Evolutionary conservation across 2,888 invertebrate species (phyloP), one percentile per base, ranked within the genome.

Genomic region (Ochlodes sylvanus): DNA sequence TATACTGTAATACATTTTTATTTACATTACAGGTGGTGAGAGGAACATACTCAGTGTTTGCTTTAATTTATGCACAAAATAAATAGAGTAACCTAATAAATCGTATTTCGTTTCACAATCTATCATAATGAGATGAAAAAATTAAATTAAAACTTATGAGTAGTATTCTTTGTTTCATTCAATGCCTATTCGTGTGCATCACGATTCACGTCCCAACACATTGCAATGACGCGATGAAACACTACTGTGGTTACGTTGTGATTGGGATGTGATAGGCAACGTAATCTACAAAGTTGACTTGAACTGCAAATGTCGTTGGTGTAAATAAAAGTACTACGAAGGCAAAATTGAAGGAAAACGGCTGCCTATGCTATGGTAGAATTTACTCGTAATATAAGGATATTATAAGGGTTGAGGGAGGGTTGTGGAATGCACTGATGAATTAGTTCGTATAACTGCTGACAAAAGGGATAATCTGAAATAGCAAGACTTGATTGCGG

Each of bases 41-140:
- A 70, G 77, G 79, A 63, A 90, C 90, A 2, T 91, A 91, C 69
- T 91, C 91, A 5, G 88, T 90, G 7, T 90, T 90, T 61, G 89
- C 91, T 27, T 79, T 91, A 64, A 82, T 91, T 77, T 84, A 89
- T 72, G 88, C 90, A 60, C 85, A 85, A 75, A 78, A 86, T 69
- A 77, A 81, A 75, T 84, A 77, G 74, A 62, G 6, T 19, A 5
- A 19, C 2, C 19, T 4, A 19, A 19, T 12, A 19, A 10, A 47
- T 10, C 10, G 2, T 38, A 34, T 34, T 34, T 10, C 9, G 10
- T 38, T 12, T 38, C 38, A 38, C 7, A 12, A 12, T 3, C 15
- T 47, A 47, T 15, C 6, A 17, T 19, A 10, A 50, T 21, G 19
- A 50, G 3, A 10, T 50, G 19, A 19, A 19, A 19, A 19, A 7